Evolutionary conservation across 2,113 vertebrate genomes (phyloP).

Genomic region (Elanus axillaris): DNA sequence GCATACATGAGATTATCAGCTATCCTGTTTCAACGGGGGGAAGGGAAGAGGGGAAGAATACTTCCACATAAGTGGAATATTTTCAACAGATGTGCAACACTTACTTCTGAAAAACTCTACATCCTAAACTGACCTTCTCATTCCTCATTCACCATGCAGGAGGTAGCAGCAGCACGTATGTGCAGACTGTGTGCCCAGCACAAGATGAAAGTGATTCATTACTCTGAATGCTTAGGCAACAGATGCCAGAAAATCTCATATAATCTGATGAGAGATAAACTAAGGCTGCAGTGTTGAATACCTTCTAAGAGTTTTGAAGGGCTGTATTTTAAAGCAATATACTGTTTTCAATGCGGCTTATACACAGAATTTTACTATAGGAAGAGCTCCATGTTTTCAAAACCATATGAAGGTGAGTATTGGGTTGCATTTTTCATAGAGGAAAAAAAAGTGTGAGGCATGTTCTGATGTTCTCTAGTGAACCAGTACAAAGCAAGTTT

Average conservation of each 20-base stretch:
- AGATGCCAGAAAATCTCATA: not conserved
- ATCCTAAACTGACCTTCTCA: not conserved
- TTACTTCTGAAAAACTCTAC: not conserved
- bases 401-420: fast-evolving
- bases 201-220: not conserved
- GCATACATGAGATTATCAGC: not conserved
- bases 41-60: fast-evolving
- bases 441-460: not conserved
- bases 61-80: not conserved
- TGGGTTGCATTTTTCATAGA: not conserved
- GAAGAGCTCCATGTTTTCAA: fast-evolving
- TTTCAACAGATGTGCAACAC: not conserved
- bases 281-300: not conserved
- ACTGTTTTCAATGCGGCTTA: not conserved
- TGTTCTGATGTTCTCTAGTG: not conserved
- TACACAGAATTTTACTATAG: not conserved
- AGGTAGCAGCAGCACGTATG: not conserved
- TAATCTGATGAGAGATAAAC: not conserved
- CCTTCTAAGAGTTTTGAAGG: not conserved
- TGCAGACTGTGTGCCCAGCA: not conserved
- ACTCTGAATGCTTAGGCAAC: not conserved
- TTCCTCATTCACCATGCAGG: fast-evolving
- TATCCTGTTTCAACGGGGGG: not conserved
- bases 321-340: not conserved
- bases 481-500: not conserved